Base-by-base conservation (phyloP, 1,140 invertebrate genomes). In the Caenorhabditis latens region DNA sequence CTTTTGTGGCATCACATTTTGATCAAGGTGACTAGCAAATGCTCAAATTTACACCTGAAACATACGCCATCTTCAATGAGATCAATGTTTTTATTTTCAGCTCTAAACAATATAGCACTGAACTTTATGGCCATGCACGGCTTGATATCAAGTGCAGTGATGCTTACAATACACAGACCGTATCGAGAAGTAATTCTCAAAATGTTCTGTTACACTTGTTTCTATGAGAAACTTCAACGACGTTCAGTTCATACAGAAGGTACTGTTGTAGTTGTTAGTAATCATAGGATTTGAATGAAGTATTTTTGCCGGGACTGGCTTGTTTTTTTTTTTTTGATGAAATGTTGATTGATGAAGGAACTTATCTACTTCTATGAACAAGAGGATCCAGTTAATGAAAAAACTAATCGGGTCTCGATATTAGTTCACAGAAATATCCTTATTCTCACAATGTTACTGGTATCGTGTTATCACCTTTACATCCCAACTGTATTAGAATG, bases 141-240 rank as follows among this genome's bases (percentile, higher is more conserved):
- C 16, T n/a, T 71, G 4, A 43, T 71, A 11, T 71, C 65, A 46
- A 71, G 65, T 71, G 42, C 65, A 19, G 65, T 71, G 14, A 71
- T 71, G 65, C 65, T 71, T 7, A 71, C 42, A 16, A 19, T 71
- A 3, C 65, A 71, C 19, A 71, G 19, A 71, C 65, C 65, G 19
- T 71, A 71, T 46, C 65, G 65, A 43, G 16, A 71, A 71, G 65
- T 42, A 7, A 42, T 71, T 71, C 9, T 71, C 16, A 43, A 43
- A 43, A 43, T 71, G 40, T n/a, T 71, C 8, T 43, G 65, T 46
- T 43, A 43, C 42, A 71, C 2, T 1, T 43, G 46, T 43, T 9
- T 43, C 4, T 19, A 71, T 16, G 16, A 19, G 42, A 46, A 19
- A 43, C 13, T 46, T 7, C 11, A 71, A 7, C 4, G 65, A 46